Conservation (phyloP, 2,113 vertebrate species). For the Monarcha castaneiventris region DNA sequence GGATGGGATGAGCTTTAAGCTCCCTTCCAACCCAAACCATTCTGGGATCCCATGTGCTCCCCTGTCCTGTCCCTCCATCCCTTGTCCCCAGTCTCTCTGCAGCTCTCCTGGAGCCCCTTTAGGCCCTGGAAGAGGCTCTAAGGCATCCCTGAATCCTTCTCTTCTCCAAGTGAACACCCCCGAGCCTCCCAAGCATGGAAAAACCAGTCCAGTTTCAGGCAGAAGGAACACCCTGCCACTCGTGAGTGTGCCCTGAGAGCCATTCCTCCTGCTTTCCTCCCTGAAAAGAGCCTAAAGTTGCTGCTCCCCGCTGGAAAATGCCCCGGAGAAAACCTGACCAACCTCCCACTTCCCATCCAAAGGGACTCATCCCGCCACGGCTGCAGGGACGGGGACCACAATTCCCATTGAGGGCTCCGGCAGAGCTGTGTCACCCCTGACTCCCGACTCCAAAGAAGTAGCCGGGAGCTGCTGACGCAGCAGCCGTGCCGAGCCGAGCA, state of each 20-base stretch:
- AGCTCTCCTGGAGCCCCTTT: neutral
- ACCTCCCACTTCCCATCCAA: neutral
- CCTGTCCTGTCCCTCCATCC: neutral
- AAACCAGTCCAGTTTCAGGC: neutral
- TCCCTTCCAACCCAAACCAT: neutral
- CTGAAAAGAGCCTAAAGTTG: neutral
- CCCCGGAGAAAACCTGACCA: neutral
- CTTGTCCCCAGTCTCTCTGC: neutral
- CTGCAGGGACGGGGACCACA: conserved; percentile 5
- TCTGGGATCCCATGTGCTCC: neutral
- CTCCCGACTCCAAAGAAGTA: neutral
- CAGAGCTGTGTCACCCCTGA: conserved; percentile 55
- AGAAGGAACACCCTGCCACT: neutral
- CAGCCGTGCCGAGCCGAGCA: conserved; percentile 15
- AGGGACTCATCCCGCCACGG: neutral
- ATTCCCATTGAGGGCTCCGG: conserved; percentile 29
- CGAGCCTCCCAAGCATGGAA: neutral
- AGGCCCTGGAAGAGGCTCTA: neutral
- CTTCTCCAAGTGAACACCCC: neutral
- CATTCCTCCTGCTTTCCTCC: neutral
- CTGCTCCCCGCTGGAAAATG: accelerated
- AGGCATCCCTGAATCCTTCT: neutral
- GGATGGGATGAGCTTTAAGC: accelerated
- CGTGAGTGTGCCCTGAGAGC: neutral
- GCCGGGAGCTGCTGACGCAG: conserved; percentile 69